Base-by-base conservation (phyloP, 2,113 vertebrate genomes). In the Neodon shergylaensis region DNA sequence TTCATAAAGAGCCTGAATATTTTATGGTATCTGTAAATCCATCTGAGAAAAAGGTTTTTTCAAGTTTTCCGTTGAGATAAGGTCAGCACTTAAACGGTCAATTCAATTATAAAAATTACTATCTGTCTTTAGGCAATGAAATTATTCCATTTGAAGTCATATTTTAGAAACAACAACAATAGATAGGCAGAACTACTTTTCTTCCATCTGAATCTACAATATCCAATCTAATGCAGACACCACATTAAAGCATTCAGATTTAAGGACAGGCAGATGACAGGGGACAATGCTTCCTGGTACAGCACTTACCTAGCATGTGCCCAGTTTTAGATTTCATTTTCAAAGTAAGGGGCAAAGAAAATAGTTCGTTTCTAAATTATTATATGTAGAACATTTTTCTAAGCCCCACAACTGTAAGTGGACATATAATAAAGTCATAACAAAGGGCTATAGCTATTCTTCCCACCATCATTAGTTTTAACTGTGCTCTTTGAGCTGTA, bases 1-100 rank as follows among this genome's bases (percentile, higher is more conserved):
- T 89, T 93, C 44, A 89, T 89, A 79, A 96, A 93, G 5, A 22
- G 74, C 16, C 36, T 92, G 78, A 61, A 93, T 94, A 68, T 91
- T 61, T 54, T 77, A n/a, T 88, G 33, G 94, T 4, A 93, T 42
- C 73, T 90, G 19, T 89, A 8, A 96, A 42, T 66, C 7, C 36
- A 91, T 66, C 0, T 83, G 31, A 22, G 92, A 86, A 93, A 91
- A 91, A 86, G 22, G 49, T 76, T 76, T 44, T 87, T 39, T 14
- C 21, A 73, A 77, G 4, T 54, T 82, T 92, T 86, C 47, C 85
- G 94, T 94, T 96, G 39, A 82, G 21, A 68, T 42, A 87, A 10
- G 52, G 22, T 31, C 83, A 16, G 11, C 31, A 4, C 3, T 94
- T 78, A 84, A 58, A n/a, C 90, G 72, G 58, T 88, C 49, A 96